These are phyloP conservation scores for Aplysina aerophoba DNA, from an alignment of 37 sponge, comb jelly and placozoan genomes.

Conservation along the genomic window DNA sequence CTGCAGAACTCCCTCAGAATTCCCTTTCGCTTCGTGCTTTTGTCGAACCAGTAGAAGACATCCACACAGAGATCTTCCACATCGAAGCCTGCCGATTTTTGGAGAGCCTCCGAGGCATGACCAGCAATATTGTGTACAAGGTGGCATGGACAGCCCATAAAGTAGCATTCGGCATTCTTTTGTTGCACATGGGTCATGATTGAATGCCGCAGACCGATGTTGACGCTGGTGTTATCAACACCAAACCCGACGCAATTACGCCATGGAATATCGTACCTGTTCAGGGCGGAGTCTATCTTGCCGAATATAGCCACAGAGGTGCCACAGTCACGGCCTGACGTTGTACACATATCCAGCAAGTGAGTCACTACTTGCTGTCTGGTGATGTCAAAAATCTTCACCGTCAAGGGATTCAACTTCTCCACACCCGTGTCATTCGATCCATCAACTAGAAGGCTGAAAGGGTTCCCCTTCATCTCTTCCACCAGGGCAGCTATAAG, in stretches of 20 bases:
- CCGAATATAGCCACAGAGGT: slow-evolving; percentile 51
- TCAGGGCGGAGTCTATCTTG: slow-evolving; percentile 52
- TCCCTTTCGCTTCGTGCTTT: slow-evolving; percentile 52
- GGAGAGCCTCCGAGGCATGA: slow-evolving; percentile 47
- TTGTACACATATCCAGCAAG: slow-evolving; percentile 66
- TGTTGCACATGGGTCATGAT: slow-evolving; percentile 42
- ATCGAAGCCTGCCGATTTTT: slow-evolving; percentile 38
- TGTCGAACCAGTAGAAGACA: slow-evolving; percentile 64
- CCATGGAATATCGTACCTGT: slow-evolving; percentile 44
- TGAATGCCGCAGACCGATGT: slow-evolving; percentile 42
- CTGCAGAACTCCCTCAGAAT: slow-evolving; percentile 47
- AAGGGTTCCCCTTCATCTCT: slow-evolving; percentile 42
- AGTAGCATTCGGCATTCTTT: slow-evolving; percentile 36
- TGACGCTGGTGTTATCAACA: slow-evolving; percentile 55
- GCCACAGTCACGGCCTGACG: slow-evolving; percentile 34
- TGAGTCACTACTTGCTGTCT: slow-evolving; percentile 31
- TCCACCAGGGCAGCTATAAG: slow-evolving; percentile 41
- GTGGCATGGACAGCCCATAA: slow-evolving; percentile 59
- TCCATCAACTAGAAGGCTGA: slow-evolving; percentile 49
- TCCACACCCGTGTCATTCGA: slow-evolving; percentile 58
- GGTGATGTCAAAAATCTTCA: slow-evolving; percentile 45
- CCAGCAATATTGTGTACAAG: slow-evolving; percentile 40
- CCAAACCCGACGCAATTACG: slow-evolving; percentile 50
- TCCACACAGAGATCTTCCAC: slow-evolving; percentile 60
- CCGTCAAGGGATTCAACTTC: slow-evolving; percentile 69